Conservation (phyloP, 2,797 vertebrate genomes). For the Amphiprion clarkii region DNA sequence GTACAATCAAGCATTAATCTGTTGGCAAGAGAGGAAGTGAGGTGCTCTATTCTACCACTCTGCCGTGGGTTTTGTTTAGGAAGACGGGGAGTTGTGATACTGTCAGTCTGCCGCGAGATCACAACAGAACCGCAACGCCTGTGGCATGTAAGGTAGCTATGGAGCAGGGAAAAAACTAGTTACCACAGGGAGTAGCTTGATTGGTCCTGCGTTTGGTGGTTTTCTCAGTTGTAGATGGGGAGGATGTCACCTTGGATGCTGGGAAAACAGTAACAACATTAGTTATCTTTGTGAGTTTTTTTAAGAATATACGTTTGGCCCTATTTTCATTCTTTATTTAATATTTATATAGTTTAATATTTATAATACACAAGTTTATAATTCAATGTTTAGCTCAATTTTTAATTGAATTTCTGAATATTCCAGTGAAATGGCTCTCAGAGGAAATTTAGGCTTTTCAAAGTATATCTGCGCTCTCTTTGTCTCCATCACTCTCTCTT, state of each 20-base stretch:
- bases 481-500: conserved; percentile 34
- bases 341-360: conserved; percentile 23
- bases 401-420: conserved; percentile 73
- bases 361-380: conserved; percentile 30
- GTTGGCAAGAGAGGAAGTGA: conserved; percentile 60
- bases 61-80: conserved; percentile 64
- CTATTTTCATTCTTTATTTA: conserved; percentile 4
- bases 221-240: not conserved
- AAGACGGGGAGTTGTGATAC: conserved; percentile 68
- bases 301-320: not conserved
- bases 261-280: conserved; percentile 29
- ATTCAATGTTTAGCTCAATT: conserved; percentile 56
- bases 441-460: conserved; percentile 66
- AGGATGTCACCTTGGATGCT: conserved; percentile 37
- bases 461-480: conserved; percentile 50
- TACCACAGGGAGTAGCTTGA: conserved; percentile 54
- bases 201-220: not conserved
- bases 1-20: conserved; percentile 75
- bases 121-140: conserved; percentile 62
- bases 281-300: conserved; percentile 20
- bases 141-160: conserved; percentile 64
- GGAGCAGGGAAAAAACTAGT: conserved; percentile 41
- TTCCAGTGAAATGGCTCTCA: conserved; percentile 65
- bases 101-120: conserved; percentile 70
- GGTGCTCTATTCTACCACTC: conserved; percentile 57